A percentile compares a stretch with the other conserved stretches of the same genome.
These are phyloP conservation scores for Falcunculus frontatus DNA, from an alignment of 2,113 vertebrate genomes.

Conservation along the genomic window DNA sequence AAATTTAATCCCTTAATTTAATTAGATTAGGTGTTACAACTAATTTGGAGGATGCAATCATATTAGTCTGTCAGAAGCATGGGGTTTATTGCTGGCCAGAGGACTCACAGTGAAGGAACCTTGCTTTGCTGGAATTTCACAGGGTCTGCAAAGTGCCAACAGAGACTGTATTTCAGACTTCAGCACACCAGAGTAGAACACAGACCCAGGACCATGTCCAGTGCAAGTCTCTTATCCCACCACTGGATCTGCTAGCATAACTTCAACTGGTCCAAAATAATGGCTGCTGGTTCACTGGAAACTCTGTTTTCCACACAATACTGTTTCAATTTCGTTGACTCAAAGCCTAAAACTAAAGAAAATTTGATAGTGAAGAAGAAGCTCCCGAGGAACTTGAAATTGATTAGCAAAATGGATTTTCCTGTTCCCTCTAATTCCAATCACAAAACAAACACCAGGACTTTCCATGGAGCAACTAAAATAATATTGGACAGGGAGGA, in stretches of 20 bases:
- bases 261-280: background rate
- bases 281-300: background rate
- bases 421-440: background rate
- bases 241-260: background rate
- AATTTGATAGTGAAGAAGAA: background rate
- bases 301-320: background rate
- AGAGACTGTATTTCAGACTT: background rate
- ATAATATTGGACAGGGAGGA: background rate
- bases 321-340: background rate
- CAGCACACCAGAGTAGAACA: background rate
- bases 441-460: background rate
- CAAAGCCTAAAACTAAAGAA: background rate
- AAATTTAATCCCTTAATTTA: background rate
- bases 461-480: background rate
- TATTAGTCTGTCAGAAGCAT: background rate
- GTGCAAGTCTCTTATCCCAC: background rate
- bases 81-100: background rate
- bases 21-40: background rate
- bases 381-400: background rate
- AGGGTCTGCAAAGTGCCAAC: background rate
- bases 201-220: background rate
- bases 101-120: background rate
- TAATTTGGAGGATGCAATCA: background rate
- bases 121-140: background rate
- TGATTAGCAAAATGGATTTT: background rate